A percentile compares a stretch with the other conserved stretches of the same genome.
Conservation (phyloP, 2,797 vertebrate genomes). For the Amphiprion clarkii region DNA sequence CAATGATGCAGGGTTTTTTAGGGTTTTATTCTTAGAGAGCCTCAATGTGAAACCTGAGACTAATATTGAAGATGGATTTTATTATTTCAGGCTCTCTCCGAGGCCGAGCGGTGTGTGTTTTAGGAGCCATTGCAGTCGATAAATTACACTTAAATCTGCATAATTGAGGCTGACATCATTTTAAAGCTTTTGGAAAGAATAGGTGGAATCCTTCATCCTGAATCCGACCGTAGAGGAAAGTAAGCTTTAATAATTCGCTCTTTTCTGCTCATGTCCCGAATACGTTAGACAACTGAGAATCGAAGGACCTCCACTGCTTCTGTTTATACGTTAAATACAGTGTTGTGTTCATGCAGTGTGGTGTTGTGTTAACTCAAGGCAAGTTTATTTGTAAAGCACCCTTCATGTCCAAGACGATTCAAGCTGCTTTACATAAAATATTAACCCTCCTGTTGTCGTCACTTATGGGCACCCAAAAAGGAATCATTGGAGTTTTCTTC, state of each 20-base stretch:
- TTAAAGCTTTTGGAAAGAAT: conserved; percentile 13
- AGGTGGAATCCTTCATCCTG: conserved; percentile 12
- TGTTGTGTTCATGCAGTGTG: too few species aligned
- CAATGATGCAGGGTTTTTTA: not conserved
- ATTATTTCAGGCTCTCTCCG: not conserved
- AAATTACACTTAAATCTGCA: not conserved
- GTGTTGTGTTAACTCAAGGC: too few species aligned
- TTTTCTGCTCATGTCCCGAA: not conserved
- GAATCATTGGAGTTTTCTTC: too few species aligned
- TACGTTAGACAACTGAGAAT: conserved; percentile 47
- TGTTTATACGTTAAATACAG: too few species aligned
- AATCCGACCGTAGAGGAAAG: not conserved
- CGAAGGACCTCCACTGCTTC: conserved; percentile 53
- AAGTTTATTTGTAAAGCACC: too few species aligned
- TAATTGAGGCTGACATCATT: conserved; percentile 14
- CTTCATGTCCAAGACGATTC: too few species aligned
- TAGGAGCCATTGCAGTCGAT: conserved; percentile 17
- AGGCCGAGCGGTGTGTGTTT: not conserved
- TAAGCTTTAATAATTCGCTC: not conserved
- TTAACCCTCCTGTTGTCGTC: too few species aligned
- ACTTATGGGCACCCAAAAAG: too few species aligned
- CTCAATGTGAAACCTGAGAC: not conserved
- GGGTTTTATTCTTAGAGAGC: conserved; percentile 25
- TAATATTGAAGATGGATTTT: conserved; percentile 19
- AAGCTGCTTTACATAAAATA: too few species aligned